Conservation (phyloP, 2,888 invertebrate species). For the Idaea dimidiata region DNA sequence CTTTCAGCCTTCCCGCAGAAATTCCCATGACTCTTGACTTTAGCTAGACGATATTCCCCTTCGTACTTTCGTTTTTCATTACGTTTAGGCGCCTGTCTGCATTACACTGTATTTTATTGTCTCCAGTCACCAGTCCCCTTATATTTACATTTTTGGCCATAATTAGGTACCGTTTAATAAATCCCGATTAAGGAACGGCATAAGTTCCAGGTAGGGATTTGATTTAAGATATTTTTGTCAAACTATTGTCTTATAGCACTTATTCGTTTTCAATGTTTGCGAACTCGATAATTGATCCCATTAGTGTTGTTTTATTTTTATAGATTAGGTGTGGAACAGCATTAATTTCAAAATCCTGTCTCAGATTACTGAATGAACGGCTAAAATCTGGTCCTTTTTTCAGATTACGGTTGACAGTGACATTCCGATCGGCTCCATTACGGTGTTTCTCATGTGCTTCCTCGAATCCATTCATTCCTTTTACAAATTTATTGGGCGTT, state of each 20-base stretch:
- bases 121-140: conserved; percentile 24
- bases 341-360: conserved; percentile 27
- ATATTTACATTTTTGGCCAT: conserved; percentile 32
- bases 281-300: conserved; percentile 28
- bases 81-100: conserved; percentile 55
- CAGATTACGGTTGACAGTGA: conserved; percentile 60
- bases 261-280: conserved; percentile 16
- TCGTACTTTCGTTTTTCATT: conserved; percentile 35
- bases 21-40: conserved; percentile 55
- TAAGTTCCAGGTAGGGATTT: conserved; percentile 28
- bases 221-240: conserved; percentile 17
- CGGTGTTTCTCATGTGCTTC: conserved; percentile 64
- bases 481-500: conserved; percentile 40
- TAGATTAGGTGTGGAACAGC: conserved; percentile 22
- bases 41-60: conserved; percentile 42
- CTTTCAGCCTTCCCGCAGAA: conserved; percentile 66
- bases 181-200: conserved; percentile 16
- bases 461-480: conserved; percentile 71
- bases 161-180: conserved; percentile 27
- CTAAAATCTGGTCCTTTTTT: conserved; percentile 50
- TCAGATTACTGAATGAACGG: conserved; percentile 32
- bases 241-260: not conserved
- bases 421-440: conserved; percentile 67
- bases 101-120: conserved; percentile 34
- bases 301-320: conserved; percentile 26